Evolutionary conservation across 1,140 invertebrate genomes (phyloP), one percentile per base, ranked within the genome.

Genomic region (Galleria mellonella): DNA sequence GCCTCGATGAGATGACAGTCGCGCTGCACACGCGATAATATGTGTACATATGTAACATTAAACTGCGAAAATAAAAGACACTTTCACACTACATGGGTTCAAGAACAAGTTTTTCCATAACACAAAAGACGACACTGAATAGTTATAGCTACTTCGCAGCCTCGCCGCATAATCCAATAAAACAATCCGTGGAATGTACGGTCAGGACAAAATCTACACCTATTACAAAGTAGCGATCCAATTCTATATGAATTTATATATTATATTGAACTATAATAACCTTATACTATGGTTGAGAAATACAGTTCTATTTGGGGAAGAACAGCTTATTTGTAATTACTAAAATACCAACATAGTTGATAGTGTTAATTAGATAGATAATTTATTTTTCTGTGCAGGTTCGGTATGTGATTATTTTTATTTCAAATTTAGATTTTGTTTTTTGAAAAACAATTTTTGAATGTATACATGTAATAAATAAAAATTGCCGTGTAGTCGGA

Each of bases 61-160:
- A 83, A 76, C 79, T 74, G 79, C 79, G 82, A 72, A 85, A 85
- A 85, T 85, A 85, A 85, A 85, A 69, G 65, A 83, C 55, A 79
- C 75, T 81, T 85, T 85, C 82, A 85, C 82, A 85, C 82, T 85
- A 85, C 82, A 85, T 81, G 77, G 82, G 67, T 82, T 83, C 79
- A 83, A 83, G 74, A 85, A 85, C 82, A 85, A 85, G 82, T 85
- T 85, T 85, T 85, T 85, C 82, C 82, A 85, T 85, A 85, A 85
- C 82, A 85, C 77, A 85, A 85, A 82, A 85, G 82, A 85, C 78
- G 72, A 78, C 82, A 81, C 75, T 85, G 82, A 85, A 85, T 85
- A 85, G 82, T 85, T 85, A 85, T 85, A 85, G 82, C 75, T 82
- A 72, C 78, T 82, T 72, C 79, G 76, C 74, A 74, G 70, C 73